Evolutionary conservation across 1,140 invertebrate species (phyloP).

Genomic region (Anagrus nilaparvatae): DNA sequence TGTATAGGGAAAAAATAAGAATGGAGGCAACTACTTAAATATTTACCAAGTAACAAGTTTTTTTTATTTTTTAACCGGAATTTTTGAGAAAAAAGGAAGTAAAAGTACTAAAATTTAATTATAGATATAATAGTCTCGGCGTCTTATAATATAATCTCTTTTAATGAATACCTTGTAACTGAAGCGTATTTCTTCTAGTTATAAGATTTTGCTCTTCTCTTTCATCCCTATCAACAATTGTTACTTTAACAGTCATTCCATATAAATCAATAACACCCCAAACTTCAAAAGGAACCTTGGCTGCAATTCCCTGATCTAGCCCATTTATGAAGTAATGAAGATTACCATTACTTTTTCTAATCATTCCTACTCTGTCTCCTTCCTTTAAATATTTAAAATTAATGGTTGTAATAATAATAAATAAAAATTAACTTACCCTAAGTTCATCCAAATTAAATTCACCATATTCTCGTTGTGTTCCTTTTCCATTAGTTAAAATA

Average conservation of each 20-base stretch:
- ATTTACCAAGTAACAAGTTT: too few relatives aligned
- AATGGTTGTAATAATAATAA: constrained; percentile 3
- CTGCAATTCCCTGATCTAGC: constrained; percentile 82
- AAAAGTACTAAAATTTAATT: too few relatives aligned
- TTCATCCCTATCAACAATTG: constrained; percentile 71
- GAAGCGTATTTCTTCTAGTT: constrained; percentile 55
- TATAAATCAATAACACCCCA: constrained; percentile 94
- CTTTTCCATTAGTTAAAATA: constrained; percentile 88
- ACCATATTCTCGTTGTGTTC: constrained; percentile 83
- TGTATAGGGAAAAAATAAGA: too few relatives aligned
- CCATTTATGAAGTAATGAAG: constrained; percentile 92
- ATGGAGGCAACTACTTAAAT: too few relatives aligned
- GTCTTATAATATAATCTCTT: constrained; percentile 10
- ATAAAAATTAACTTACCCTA: constrained; percentile 44
- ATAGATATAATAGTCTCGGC: not conserved
- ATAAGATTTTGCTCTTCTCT: constrained; percentile 67
- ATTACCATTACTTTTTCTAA: constrained; percentile 69
- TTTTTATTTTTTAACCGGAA: too few relatives aligned
- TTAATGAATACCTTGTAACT: constrained; percentile 38
- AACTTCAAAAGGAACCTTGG: constrained; percentile 63
- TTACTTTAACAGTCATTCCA: constrained; percentile 92
- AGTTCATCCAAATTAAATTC: constrained; percentile 92
- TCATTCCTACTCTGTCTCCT: constrained; percentile 81
- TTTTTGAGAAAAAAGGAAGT: too few relatives aligned
- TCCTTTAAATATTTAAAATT: constrained; percentile 43